Percentiles rank a stretch among this genome's conserved stretches.
Evolutionary conservation across 2,113 vertebrate genomes (phyloP).

Genomic region (Pluvialis apricaria): DNA sequence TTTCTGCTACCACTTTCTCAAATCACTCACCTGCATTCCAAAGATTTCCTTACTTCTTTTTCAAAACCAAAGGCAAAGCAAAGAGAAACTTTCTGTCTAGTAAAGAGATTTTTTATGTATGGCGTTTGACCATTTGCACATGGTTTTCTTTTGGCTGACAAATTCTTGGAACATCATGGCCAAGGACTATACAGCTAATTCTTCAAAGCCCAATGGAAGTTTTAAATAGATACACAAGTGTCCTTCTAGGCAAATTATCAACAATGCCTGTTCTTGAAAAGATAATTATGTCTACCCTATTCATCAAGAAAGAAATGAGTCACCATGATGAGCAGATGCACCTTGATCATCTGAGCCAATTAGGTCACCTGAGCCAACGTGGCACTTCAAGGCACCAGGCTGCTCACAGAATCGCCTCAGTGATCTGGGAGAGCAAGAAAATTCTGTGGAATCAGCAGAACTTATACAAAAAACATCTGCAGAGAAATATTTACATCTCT

Average conservation of each 20-base stretch:
- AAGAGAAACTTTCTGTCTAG: background rate
- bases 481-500: background rate
- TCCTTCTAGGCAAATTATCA: background rate
- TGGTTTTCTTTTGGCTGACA: background rate
- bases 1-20: background rate
- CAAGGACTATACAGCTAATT: background rate
- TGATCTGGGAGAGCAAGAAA: background rate
- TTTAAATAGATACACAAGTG: background rate
- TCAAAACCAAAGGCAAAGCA: background rate
- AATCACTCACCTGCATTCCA: background rate
- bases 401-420: background rate
- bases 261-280: background rate
- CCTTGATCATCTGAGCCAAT: background rate
- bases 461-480: background rate
- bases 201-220: background rate
- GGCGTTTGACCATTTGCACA: background rate
- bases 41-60: background rate
- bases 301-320: background rate
- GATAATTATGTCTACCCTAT: background rate
- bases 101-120: background rate
- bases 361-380: background rate
- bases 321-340: background rate
- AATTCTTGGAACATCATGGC: background rate
- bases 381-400: background rate
- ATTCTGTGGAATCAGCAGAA: background rate